These are phyloP conservation scores for Leptopilina syphax DNA, from an alignment of 2,888 invertebrate genomes.

Conservation along the genomic window DNA sequence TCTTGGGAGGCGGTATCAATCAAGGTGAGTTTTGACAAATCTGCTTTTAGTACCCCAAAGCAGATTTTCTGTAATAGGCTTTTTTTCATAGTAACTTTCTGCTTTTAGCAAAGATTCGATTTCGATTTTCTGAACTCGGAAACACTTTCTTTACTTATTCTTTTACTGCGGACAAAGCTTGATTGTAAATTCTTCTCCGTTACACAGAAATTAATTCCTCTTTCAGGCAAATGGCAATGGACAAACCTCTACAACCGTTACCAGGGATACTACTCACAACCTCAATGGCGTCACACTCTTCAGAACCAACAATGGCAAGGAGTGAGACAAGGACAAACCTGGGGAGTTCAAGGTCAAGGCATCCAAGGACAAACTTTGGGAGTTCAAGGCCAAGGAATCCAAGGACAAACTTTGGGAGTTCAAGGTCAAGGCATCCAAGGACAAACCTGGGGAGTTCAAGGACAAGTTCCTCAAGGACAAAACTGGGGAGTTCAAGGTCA, in stretches of 20 bases:
- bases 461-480: not conserved
- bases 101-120: too few species aligned
- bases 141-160: too few species aligned
- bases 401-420: not conserved
- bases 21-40: constrained; percentile 43
- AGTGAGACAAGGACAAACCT: not conserved
- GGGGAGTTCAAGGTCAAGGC: not conserved
- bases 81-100: too few species aligned
- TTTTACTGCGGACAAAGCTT: too few species aligned
- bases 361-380: not conserved
- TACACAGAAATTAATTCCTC: too few species aligned
- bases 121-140: too few species aligned
- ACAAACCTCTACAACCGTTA: constrained; percentile 63
- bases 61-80: too few species aligned
- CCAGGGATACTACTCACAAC: constrained; percentile 40
- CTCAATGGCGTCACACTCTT: constrained; percentile 42
- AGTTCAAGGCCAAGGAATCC: not conserved
- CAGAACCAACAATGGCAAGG: not conserved
- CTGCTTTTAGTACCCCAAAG: too few species aligned
- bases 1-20: not conserved
- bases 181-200: too few species aligned
- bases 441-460: not conserved
- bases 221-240: constrained; percentile 60
- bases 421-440: not conserved
- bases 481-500: not conserved